phyloP scores from a whole-genome alignment of 1,140 invertebrate genomes.

The Ridgeia piscesae region DNA sequence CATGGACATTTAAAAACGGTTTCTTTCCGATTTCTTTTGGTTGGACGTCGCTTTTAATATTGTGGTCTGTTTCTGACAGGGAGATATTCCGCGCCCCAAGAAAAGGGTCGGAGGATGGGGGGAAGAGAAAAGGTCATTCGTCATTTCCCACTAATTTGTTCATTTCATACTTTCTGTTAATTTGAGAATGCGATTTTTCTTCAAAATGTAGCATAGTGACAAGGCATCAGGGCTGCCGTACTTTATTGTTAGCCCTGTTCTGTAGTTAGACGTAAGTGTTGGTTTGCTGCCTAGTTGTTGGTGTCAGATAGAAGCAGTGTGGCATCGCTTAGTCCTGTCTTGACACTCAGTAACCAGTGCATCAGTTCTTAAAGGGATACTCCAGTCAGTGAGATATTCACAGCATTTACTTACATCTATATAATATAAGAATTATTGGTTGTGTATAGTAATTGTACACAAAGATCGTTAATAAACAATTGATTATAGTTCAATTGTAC shows the following conservation, averaged over 20 bases:
- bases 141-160: neutral
- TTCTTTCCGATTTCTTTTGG: neutral
- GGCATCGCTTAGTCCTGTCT: neutral
- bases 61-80: neutral
- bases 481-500: no score
- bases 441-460: no score
- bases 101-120: slow-evolving; percentile 13
- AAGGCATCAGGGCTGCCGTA: neutral
- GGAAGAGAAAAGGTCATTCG: neutral
- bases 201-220: neutral
- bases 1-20: neutral
- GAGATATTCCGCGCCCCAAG: neutral
- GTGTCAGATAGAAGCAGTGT: neutral
- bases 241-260: neutral
- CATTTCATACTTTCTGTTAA: neutral
- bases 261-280: neutral
- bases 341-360: neutral
- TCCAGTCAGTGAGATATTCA: no score
- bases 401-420: no score
- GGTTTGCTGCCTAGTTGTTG: neutral
- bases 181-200: neutral
- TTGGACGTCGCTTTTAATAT: neutral
- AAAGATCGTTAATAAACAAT: no score
- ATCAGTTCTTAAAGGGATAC: no score
- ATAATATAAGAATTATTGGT: no score